Evolutionary conservation across 2,797 vertebrate species (phyloP), one percentile per base, ranked within the genome.

Genomic region (Falco biarmicus): DNA sequence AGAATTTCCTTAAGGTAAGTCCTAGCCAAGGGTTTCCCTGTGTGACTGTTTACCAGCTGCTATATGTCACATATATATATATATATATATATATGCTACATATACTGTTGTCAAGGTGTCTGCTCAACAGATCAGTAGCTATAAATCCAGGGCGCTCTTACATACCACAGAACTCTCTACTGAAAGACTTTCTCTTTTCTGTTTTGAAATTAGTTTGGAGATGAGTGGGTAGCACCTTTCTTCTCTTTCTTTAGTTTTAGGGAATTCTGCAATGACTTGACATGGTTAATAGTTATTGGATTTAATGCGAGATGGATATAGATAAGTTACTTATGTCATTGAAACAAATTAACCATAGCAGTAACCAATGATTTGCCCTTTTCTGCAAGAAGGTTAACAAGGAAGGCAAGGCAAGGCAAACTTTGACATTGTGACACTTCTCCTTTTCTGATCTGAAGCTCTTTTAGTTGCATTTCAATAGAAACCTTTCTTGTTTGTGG

Each of bases 1-100:
- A 98, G 75, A 98, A 99, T 96, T 99, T 99, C 91, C 98, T 99
- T 13, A 99, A 99, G 99, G 99, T 99, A 93, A 75, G 57, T 81
- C 21, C 43, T 84, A 57, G 80, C 64, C 88, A 15, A 73, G 6
- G 13, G 10, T 77, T 96, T 89, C 94, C 47, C 74, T 63, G 7
- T 31, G 20, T 48, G 66, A 31, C 56, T 80, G 28, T 89, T 83
- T 79, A 66, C 64, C 51, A 82, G 31, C 45, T 80, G 53, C 41
- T 90, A 0, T 21, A 20, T 71, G 66, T 64, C 65, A 45, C 17
- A 43, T 17, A 43, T 45, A 45, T 37, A 37, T 37, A 37, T 37
- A 37, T 45, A 37, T 45, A 45, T 45, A 45, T 43, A 17, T 43
- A 43, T 45, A 18, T 18, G 43, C 43, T 45, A 45, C 17, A 45